phyloP scores from a whole-genome alignment of 30 jellyfish, hydroid and myxozoan species.

The Aurelia sp. region DNA sequence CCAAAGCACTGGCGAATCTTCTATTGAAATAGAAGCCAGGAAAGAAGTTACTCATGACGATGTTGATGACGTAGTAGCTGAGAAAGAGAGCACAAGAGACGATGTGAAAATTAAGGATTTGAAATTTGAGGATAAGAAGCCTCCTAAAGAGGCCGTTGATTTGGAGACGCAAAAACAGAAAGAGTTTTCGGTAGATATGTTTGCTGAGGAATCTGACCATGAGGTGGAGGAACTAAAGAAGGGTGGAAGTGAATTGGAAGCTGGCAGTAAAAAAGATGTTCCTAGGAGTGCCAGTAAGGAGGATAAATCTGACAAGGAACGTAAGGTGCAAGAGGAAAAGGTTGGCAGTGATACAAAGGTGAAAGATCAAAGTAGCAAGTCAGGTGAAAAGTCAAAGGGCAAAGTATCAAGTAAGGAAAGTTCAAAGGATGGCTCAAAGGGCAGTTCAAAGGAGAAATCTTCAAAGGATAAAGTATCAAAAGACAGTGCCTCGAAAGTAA shows the following conservation, averaged over 20 bases:
- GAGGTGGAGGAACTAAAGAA: slow-evolving; percentile 14
- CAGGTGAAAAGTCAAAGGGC: not conserved
- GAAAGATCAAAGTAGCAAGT: slow-evolving; percentile 1
- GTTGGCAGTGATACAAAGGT: not conserved
- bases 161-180: not conserved
- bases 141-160: not conserved
- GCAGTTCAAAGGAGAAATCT: not conserved
- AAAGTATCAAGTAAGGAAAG: not conserved
- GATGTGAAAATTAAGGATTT: not conserved
- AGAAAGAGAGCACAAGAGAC: not conserved
- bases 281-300: not conserved
- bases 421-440: not conserved
- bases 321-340: not conserved
- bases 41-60: not conserved
- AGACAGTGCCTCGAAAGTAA: not conserved
- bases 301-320: not conserved
- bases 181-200: slow-evolving; percentile 53
- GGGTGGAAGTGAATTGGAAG: too few relatives aligned
- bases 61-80: not conserved
- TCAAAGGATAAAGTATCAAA: not conserved
- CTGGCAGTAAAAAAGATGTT: too few relatives aligned
- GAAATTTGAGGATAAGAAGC: not conserved
- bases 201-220: slow-evolving; percentile 46
- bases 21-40: not conserved
- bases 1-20: not conserved